These are phyloP conservation scores for Panzeria rudis DNA, from an alignment of 2,888 invertebrate species.

Conservation along the genomic window DNA sequence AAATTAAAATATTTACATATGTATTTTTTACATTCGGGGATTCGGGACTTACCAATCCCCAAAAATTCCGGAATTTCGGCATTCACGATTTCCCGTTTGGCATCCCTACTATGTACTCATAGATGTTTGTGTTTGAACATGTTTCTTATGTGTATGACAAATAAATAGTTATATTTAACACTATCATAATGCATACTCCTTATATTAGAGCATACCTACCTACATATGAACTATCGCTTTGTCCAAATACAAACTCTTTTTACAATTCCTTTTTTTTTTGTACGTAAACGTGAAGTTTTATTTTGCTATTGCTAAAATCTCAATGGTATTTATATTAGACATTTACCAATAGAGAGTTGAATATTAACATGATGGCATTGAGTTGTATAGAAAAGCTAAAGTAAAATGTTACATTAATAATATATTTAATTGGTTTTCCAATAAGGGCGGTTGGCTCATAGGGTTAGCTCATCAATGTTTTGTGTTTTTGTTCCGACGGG, in stretches of 20 bases:
- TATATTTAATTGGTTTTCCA: not conserved
- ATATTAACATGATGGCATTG: constrained; percentile 13
- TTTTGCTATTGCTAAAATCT: constrained; percentile 42
- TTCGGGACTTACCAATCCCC: too few species aligned
- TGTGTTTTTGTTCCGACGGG: too few species aligned
- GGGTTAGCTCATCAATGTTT: too few species aligned
- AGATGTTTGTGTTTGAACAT: constrained; percentile 14
- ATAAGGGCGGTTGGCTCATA: not conserved
- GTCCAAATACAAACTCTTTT: constrained; percentile 19
- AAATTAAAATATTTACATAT: too few species aligned
- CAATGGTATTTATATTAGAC: constrained; percentile 42
- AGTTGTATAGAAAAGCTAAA: not conserved
- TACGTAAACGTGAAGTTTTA: not conserved
- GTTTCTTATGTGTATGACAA: constrained; percentile 15
- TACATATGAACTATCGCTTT: not conserved
- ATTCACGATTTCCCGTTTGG: too few species aligned
- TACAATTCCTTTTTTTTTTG: constrained; percentile 14
- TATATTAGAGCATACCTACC: not conserved
- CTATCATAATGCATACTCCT: constrained; percentile 44
- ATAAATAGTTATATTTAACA: constrained; percentile 48
- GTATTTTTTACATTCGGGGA: too few species aligned
- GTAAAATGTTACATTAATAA: not conserved
- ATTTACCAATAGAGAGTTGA: constrained; percentile 37
- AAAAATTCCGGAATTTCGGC: too few species aligned
- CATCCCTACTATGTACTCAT: not conserved